phyloP scores from a whole-genome alignment of 2,888 invertebrate species.

The Protophormia terraenovae region DNA sequence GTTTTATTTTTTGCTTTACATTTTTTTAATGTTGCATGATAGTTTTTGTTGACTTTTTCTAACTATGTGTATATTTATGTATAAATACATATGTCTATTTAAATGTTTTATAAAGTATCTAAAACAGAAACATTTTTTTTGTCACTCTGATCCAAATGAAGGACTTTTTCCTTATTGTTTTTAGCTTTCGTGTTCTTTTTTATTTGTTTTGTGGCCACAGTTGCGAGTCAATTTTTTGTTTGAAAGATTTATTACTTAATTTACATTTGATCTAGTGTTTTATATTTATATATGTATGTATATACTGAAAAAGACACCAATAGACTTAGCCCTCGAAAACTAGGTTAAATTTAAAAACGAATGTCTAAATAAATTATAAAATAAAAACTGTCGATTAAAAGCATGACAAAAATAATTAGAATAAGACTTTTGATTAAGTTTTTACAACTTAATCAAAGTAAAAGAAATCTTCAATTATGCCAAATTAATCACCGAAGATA shows the following conservation, averaged over 20 bases:
- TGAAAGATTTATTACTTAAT: constrained; percentile 8
- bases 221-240: background rate
- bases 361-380: too few species aligned
- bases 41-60: background rate
- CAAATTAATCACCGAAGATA: too few species aligned
- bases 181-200: constrained; percentile 5
- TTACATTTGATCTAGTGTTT: background rate
- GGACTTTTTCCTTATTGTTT: background rate
- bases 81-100: background rate
- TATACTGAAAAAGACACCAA: too few species aligned
- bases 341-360: too few species aligned
- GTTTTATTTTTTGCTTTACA: background rate
- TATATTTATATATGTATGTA: too few species aligned
- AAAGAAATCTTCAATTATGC: too few species aligned
- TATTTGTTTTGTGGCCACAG: constrained; percentile 5
- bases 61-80: background rate
- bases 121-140: background rate
- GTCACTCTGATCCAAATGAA: background rate
- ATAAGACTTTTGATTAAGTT: too few species aligned
- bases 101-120: background rate
- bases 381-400: too few species aligned
- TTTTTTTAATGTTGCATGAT: constrained; percentile 9
- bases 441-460: too few species aligned
- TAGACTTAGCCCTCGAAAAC: too few species aligned
- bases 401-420: too few species aligned